Evolutionary conservation across 2,797 vertebrate species (phyloP), one percentile per base, ranked within the genome.

Genomic region (Delichon dasypus): DNA sequence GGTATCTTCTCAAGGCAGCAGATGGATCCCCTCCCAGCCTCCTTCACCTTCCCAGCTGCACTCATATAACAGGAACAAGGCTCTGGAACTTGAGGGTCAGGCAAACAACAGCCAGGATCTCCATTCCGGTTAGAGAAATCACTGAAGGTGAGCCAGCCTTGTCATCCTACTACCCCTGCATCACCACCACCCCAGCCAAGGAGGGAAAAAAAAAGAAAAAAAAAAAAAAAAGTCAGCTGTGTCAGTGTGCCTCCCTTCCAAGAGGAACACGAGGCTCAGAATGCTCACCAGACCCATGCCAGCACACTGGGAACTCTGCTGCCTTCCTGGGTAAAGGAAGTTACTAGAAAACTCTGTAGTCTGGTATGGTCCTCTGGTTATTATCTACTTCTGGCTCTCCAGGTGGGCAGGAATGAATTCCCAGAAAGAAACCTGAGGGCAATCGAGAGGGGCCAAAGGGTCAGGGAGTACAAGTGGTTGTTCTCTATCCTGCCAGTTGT

Each of bases 71-170:
- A 62, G 27, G 29, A 47, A 34, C 17, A 71, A 83, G 21, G 20
- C 22, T 32, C 10, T 67, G 53, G 20, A 47, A 27, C 14, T 9
- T 22, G 7, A 71, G 25, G n/a, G 25, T 32, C 38, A 50, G 29
- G n/a, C 21, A 71, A n/a, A 58, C 9, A 32, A 36, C 20, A 58
- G 27, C 45, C 29, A 53, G 17, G 20, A 58, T 16, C 29, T 58
- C 16, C 17, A 10, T 16, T 27, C 25, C 45, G 17, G 25, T 5
- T 40, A 26, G 51, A 83, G 38, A 26, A 45, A 77, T 30, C 26
- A n/a, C 25, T 17, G 4, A 30, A 25, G 50, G 16, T 0, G 1
- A 51, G 23, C 21, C 50, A 70, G 23, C n/a, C 38, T 53, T 8
- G 4, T 53, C n/a, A 53, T 27, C 38, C 45, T n/a, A 67, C 22